Conservation (phyloP, 2,113 vertebrate genomes). For the Cryptomyrus ogoouensis region DNA sequence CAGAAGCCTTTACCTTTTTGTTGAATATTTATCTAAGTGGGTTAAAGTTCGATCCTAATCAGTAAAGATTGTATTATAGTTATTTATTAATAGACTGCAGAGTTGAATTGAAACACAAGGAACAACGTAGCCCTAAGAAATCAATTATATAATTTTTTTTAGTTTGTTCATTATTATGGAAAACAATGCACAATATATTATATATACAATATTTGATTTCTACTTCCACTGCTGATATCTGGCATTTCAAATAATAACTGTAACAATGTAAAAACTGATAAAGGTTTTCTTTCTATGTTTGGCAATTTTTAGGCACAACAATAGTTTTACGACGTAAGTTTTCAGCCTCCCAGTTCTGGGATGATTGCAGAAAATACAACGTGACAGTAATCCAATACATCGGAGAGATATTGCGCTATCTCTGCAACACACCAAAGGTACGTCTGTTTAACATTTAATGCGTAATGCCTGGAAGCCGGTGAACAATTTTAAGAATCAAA, state of each 20-base stretch:
- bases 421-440: slow-evolving; percentile 73
- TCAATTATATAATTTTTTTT: not conserved
- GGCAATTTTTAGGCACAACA: slow-evolving; percentile 62
- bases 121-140: not conserved
- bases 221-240: not conserved
- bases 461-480: not conserved
- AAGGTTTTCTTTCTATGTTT: not conserved
- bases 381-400: slow-evolving; percentile 81
- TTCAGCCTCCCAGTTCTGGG: slow-evolving; percentile 84
- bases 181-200: not conserved
- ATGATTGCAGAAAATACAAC: slow-evolving; percentile 75
- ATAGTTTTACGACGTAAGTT: slow-evolving; percentile 71
- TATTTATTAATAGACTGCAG: slow-evolving; percentile 13
- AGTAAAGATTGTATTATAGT: slow-evolving; percentile 14
- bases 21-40: slow-evolving; percentile 32
- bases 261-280: not conserved
- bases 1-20: not conserved
- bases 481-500: not conserved
- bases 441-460: not conserved
- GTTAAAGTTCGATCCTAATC: slow-evolving; percentile 43
- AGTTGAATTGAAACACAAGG: not conserved
- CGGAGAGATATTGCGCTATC: slow-evolving; percentile 78
- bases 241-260: not conserved
- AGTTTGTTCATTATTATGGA: not conserved
- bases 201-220: not conserved